Conservation (phyloP, 2,113 vertebrate species). For the Lepus americanus region DNA sequence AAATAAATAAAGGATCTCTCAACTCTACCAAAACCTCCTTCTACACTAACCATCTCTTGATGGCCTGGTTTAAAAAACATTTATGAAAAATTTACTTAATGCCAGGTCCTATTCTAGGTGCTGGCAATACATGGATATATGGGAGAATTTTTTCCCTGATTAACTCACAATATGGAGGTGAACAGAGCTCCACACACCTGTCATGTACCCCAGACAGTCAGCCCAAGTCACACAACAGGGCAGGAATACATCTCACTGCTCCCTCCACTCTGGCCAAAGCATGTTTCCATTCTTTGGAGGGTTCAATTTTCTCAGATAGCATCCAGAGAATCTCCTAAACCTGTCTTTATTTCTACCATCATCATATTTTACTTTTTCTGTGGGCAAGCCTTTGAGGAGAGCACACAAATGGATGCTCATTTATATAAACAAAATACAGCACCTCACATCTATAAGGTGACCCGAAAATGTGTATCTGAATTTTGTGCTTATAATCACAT, state of each 20-base stretch:
- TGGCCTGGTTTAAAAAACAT: neutral
- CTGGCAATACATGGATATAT: neutral
- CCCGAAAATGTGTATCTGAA: neutral
- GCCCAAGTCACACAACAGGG: neutral
- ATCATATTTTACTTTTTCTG: neutral
- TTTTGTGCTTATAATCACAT: neutral
- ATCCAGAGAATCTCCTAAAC: neutral
- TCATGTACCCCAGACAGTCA: too few species aligned
- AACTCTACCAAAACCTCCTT: neutral
- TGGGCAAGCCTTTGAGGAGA: neutral
- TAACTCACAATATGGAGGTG: neutral
- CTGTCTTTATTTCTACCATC: neutral
- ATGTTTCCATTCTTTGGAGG: too few species aligned
- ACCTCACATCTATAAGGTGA: neutral
- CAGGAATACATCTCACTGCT: neutral
- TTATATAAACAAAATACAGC: neutral
- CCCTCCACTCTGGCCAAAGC: fast-evolving
- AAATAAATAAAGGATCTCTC: neutral
- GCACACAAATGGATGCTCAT: neutral
- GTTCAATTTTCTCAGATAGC: neutral
- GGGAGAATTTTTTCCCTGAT: neutral
- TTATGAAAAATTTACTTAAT: neutral
- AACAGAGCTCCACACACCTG: neutral
- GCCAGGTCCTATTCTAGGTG: neutral
- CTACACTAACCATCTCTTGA: neutral